Evolutionary conservation across 2,113 vertebrate species (phyloP), one percentile per base, ranked within the genome.

Genomic region (Henicopernis longicauda): DNA sequence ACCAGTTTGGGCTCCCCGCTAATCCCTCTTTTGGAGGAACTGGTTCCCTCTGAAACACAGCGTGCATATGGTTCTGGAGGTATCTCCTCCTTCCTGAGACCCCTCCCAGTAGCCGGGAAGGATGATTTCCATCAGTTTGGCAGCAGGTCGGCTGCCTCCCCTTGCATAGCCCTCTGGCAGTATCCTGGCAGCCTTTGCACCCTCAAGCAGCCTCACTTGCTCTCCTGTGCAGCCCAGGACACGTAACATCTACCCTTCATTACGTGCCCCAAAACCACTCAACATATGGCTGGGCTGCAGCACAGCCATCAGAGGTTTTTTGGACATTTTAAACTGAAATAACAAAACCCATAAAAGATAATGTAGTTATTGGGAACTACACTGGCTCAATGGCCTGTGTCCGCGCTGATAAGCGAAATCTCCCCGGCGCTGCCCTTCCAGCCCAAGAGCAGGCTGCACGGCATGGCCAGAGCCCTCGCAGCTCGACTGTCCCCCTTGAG

Each of bases 381-480:
- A 14, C 7, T 36, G 69, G 42, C 42, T 83, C 34, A 27, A 47
- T 1, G 2, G 36, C 11, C 49, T 58, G 42, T 52, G 13, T 59
- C 59, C 55, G 26, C 3, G 1, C 29, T 47, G 61, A 32, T 42
- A 66, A 86, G n/a, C 0, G 3, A 69, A 61, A 44, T 44, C 31
- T 38, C 17, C 9, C 29, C 26, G 32, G 23, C 16, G 7, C 16
- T 61, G 32, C 15, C 31, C 47, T 57, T 72, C 36, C 47, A 72
- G 31, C 32, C 72, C 2, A 3, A 54, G 67, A 54, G 20, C 61
- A 52, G 74, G 12, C 45, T 42, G 52, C 36, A 13, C 14, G 11
- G 26, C 63, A 12, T 2, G 3, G 19, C 32, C 44, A 26, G 49
- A 74, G 50, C 34, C 11, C 26, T 27, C 1, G 0, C 52, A 61